Evolutionary conservation across 1,140 invertebrate genomes (phyloP).

Genomic region (Lepeophtheirus salmonis): DNA sequence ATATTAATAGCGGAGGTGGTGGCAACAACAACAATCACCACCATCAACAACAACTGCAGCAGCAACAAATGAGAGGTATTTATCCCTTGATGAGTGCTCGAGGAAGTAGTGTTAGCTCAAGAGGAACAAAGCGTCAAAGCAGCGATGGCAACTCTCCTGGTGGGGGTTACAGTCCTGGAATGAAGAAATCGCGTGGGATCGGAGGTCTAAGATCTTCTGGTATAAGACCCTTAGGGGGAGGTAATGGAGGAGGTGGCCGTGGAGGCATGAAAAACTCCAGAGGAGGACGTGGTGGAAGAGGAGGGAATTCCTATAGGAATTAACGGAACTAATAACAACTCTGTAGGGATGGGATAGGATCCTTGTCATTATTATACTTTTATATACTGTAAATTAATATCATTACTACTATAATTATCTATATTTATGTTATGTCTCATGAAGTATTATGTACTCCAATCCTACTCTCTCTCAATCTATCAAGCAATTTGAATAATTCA

Average conservation of each 20-base stretch:
- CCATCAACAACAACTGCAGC: not conserved
- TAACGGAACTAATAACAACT: slow-evolving; percentile 17
- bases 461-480: too few relatives aligned
- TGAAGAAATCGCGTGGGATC: not conserved
- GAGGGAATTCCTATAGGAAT: not conserved
- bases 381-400: too few relatives aligned
- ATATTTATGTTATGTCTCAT: too few relatives aligned
- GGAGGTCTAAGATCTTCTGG: too few relatives aligned
- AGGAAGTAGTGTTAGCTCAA: not conserved
- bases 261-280: not conserved
- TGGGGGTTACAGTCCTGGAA: not conserved
- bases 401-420: too few relatives aligned
- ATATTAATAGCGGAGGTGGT: not conserved
- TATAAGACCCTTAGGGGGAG: too few relatives aligned
- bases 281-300: not conserved
- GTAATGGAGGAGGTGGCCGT: not conserved
- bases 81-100: not conserved
- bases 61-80: not conserved
- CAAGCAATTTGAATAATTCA: too few relatives aligned
- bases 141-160: too few relatives aligned
- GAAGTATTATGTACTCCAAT: too few relatives aligned
- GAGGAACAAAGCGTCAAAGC: not conserved
- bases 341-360: too few relatives aligned
- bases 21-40: too few relatives aligned
- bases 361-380: too few relatives aligned